Percentiles rank a stretch among this genome's conserved stretches.
phyloP scores from a whole-genome alignment of 2,797 vertebrate genomes.

The Helarctos malayanus region DNA sequence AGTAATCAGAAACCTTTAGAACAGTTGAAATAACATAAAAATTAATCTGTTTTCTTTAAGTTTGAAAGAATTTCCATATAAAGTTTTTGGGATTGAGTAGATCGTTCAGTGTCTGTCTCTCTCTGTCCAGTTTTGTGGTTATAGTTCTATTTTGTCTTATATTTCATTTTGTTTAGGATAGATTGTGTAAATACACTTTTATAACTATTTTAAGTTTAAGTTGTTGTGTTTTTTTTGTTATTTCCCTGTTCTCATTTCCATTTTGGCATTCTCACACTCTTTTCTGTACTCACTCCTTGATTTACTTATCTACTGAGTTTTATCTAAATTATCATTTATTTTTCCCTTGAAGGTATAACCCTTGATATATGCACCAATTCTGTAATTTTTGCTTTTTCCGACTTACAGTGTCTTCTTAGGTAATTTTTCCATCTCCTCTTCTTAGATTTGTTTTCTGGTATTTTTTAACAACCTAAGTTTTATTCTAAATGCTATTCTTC shows the following conservation, averaged over 20 bases:
- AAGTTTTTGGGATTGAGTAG: neutral
- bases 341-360: neutral
- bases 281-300: neutral
- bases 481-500: slow-evolving; percentile 18
- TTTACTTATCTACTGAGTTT: neutral
- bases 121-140: neutral
- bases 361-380: neutral
- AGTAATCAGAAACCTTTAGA: neutral
- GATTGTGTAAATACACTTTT: neutral
- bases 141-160: neutral
- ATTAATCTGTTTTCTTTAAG: neutral
- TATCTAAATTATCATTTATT: slow-evolving; percentile 9
- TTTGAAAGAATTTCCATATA: neutral
- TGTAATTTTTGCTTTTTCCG: neutral
- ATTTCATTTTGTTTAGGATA: neutral
- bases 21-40: neutral
- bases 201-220: neutral
- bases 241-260: neutral
- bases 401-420: neutral
- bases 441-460: neutral
- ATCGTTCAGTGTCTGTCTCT: neutral
- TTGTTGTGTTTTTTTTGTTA: neutral
- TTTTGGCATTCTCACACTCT: neutral
- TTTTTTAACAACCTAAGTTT: slow-evolving; percentile 23
- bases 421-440: slow-evolving; percentile 8